Evolutionary conservation across 2,797 vertebrate species (phyloP), one percentile per base, ranked within the genome.

Genomic region (Premnoplex brunnescens): DNA sequence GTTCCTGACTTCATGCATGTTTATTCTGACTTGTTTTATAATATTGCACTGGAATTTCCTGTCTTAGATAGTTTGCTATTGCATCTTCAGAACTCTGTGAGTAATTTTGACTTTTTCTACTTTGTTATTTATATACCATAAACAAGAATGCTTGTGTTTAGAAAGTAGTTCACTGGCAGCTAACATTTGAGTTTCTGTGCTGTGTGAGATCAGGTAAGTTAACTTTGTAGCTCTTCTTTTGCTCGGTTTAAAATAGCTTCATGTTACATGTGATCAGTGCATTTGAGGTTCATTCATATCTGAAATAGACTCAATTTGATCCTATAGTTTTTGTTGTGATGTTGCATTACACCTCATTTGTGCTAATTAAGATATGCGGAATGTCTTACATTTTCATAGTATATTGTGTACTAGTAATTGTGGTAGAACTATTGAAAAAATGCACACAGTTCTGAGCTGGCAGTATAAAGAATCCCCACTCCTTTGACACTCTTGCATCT

Each of bases 31-130:
- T 58, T 77, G 94, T 95, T 96, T 96, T 96, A 84, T 97, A 95
- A 96, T 96, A 96, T 71, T 76, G 94, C 93, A 91, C 92, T 97
- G 97, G 98, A 96, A 96, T 97, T 98, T 98, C 97, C 97, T 97
- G 96, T 96, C 95, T 96, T 96, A 97, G 93, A 96, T 97, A 97
- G 96, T 81, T 96, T 95, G 95, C 93, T 94, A 94, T 97, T 97
- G 93, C 97, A 97, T 97, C 98, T 97, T 95, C 97, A 96, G 96
- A 96, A 98, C 88, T 88, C 93, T 96, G 98, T 98, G 98, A 98
- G 98, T 98, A 98, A 97, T 96, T 95, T 89, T 96, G 94, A 96
- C 59, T 96, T 96, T 96, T 95, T 64, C 64, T 96, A 86, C 90
- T 97, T 95, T 91, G 85, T 94, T 97, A 97, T 97, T 97, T 96